Conservation (phyloP, 2,113 vertebrate species). For the Gallinago media region DNA sequence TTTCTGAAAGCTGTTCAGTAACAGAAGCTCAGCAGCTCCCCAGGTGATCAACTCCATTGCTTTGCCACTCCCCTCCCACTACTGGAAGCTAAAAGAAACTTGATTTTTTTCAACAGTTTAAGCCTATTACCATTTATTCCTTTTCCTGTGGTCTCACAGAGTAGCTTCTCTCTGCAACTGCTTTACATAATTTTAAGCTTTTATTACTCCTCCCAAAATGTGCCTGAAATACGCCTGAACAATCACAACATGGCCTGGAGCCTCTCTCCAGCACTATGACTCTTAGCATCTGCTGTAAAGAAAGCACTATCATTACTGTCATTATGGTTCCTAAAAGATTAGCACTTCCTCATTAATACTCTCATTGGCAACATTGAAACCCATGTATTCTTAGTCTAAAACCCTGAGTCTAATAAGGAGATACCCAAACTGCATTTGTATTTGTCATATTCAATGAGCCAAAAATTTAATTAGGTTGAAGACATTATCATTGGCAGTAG, state of each 20-base stretch:
- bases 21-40: neutral
- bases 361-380: neutral
- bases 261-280: neutral
- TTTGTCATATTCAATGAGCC: constrained; percentile 67
- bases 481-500: constrained; percentile 34
- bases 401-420: neutral
- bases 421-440: constrained; percentile 34
- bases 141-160: neutral
- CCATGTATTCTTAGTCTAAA: neutral
- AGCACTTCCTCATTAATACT: neutral
- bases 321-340: neutral
- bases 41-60: neutral
- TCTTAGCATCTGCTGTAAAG: neutral
- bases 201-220: neutral
- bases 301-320: neutral
- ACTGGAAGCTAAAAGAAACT: neutral
- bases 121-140: neutral
- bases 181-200: neutral
- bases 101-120: neutral
- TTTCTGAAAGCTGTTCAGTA: neutral
- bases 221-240: neutral
- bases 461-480: constrained; percentile 67
- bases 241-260: neutral
- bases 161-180: neutral
- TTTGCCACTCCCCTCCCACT: neutral